Evolutionary conservation across 2,797 vertebrate species (phyloP).

Genomic region (Syngnathus acus): DNA sequence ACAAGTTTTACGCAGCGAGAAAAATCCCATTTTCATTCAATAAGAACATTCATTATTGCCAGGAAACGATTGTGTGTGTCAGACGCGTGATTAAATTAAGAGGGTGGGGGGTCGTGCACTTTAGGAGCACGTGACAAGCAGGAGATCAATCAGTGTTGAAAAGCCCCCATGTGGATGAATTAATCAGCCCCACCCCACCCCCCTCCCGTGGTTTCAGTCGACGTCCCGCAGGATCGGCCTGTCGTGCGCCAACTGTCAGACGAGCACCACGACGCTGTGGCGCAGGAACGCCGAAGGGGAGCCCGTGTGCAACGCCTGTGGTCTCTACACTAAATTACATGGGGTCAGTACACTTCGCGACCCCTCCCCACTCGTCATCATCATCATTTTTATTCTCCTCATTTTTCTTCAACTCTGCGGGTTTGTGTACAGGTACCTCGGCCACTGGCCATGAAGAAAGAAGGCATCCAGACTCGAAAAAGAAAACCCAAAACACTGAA

Average conservation of each 20-base stretch:
- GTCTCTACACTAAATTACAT: conserved; percentile 96
- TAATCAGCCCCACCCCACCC: background rate
- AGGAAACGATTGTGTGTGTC: background rate
- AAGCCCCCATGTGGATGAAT: background rate
- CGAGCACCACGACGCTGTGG: conserved; percentile 95
- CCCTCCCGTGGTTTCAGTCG: conserved; percentile 64
- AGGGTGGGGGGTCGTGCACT: background rate
- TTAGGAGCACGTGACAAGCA: background rate
- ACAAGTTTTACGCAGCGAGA: too few species aligned
- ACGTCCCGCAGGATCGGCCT: conserved; percentile 91
- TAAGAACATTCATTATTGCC: background rate
- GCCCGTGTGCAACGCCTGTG: conserved; percentile 96
- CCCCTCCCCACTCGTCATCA: background rate
- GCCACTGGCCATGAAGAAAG: conserved; percentile 98
- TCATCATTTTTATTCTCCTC: too few species aligned
- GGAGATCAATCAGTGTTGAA: conserved; percentile 1
- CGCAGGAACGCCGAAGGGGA: conserved; percentile 96
- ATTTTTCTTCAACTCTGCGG: too few species aligned
- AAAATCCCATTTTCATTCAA: background rate
- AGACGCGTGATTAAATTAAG: conserved; percentile 1
- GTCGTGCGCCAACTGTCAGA: conserved; percentile 97
- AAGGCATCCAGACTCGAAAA: conserved; percentile 98
- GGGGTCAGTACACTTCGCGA: conserved; percentile 71
- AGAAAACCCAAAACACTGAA: conserved; percentile 96
- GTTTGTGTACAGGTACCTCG: conserved; percentile 80